Base-by-base conservation (phyloP, 1,140 invertebrate species). In the Megalopta genalis region DNA sequence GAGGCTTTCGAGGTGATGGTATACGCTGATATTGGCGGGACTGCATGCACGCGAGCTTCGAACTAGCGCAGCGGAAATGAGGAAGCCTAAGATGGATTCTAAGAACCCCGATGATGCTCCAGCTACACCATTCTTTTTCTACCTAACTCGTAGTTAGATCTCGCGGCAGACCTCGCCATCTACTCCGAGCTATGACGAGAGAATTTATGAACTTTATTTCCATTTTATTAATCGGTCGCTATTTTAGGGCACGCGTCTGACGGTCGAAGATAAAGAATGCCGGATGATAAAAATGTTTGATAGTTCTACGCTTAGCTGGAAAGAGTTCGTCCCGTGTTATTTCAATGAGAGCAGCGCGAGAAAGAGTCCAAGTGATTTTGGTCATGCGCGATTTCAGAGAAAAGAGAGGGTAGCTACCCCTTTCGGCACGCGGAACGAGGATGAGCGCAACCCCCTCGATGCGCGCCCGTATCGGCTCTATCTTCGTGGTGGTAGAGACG, bases 361-460 rank as follows among this genome's bases (percentile, higher is more conserved):
- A 81, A 88, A 89, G 88, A 88, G 87, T 83, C 86, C 81, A 84
- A 88, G 85, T 80, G 85, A 85, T 83, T 87, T 87, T 81, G 89
- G 85, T 88, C 90, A 91, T 90, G 90, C 89, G 90, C 89, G 85
- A 89, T 89, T 82, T 85, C 83, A 84, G 83, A 84, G 83, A 88
- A 87, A 83, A 89, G 83, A 88, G 88, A 88, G 83, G 85, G 86
- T 84, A 82, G 77, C 72, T 42, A 81, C 60, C 70, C 67, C 74
- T 77, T 82, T 74, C 78, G 70, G 67, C 77, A 76, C 72, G 85
- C 73, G 74, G 85, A 88, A 91, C 85, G 90, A 89, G 88, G 88
- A 89, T 81, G 72, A 75, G 76, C 54, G 68, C 80, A 76, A 76
- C 62, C 84, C 74, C 84, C 62, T 66, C 42, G 69, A 72, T 72